phyloP scores from a whole-genome alignment of 2,888 invertebrate species.

The Leptothorax acervorum region DNA sequence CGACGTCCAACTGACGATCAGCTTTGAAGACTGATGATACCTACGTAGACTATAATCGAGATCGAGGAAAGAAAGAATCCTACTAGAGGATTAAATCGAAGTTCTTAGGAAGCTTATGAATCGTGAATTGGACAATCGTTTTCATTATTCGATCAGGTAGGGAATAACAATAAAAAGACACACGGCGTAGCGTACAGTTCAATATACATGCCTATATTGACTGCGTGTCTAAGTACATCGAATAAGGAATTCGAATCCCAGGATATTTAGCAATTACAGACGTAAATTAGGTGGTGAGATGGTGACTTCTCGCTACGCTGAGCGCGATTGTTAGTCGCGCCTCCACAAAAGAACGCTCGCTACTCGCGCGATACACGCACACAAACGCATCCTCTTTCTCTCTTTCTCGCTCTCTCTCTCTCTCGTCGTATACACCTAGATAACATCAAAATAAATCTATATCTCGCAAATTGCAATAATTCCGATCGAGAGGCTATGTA shows the following conservation, averaged over 20 bases:
- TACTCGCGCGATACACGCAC: slow-evolving; percentile 50
- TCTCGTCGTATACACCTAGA: slow-evolving; percentile 82
- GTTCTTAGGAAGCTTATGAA: neutral
- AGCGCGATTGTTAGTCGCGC: slow-evolving; percentile 24
- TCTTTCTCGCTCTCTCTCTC: slow-evolving; percentile 3
- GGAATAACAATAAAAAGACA: neutral
- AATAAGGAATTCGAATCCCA: slow-evolving; percentile 81
- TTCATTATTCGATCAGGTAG: neutral
- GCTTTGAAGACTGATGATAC: neutral
- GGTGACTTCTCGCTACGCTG: slow-evolving; percentile 61
- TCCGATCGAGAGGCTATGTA: slow-evolving; percentile 77
- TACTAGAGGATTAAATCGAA: neutral
- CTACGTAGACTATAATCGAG: neutral
- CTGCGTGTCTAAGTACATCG: slow-evolving; percentile 84
- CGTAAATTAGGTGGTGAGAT: slow-evolving; percentile 68
- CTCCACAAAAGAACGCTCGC: slow-evolving; percentile 34
- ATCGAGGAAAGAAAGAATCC: neutral
- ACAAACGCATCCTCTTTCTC: slow-evolving; percentile 30
- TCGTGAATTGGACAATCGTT: neutral
- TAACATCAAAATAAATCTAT: slow-evolving; percentile 86
- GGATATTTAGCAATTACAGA: slow-evolving; percentile 82
- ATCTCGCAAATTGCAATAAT: slow-evolving; percentile 81
- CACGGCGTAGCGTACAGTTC: slow-evolving; percentile 72
- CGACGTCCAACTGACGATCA: neutral
- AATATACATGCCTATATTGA: slow-evolving; percentile 83